Percentiles rank a stretch among this genome's conserved stretches.
Evolutionary conservation across 2,888 invertebrate genomes (phyloP).

Genomic region (Trachelus troglodyta): DNA sequence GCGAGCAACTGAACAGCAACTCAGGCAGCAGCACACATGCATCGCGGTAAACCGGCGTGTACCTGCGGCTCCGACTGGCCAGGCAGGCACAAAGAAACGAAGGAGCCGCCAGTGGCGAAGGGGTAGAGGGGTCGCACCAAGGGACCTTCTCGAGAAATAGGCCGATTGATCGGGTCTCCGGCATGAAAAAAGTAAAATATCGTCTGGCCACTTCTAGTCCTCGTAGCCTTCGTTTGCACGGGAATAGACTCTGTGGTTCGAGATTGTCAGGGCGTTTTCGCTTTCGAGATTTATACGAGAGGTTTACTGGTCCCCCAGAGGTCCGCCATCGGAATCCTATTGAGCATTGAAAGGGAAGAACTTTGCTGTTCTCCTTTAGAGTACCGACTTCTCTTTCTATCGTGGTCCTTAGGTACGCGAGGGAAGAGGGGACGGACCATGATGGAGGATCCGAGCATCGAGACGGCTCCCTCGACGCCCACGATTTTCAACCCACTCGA

Average conservation of each 20-base stretch:
- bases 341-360: neutral
- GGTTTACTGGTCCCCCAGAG: neutral
- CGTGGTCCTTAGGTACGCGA: slow-evolving; percentile 24
- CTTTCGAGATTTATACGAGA: slow-evolving; percentile 45
- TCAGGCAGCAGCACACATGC: neutral
- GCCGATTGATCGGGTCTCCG: slow-evolving; percentile 14
- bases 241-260: too few relatives aligned
- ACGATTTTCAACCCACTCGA: slow-evolving; percentile 37
- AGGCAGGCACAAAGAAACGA: slow-evolving; percentile 40
- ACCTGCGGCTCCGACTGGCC: slow-evolving; percentile 50
- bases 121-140: slow-evolving; percentile 18
- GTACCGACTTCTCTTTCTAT: slow-evolving; percentile 33
- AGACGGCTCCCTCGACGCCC: slow-evolving; percentile 50
- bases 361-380: too few relatives aligned
- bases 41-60: slow-evolving; percentile 10
- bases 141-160: slow-evolving; percentile 32
- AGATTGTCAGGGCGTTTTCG: slow-evolving; percentile 46
- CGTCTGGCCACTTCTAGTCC: too few relatives aligned
- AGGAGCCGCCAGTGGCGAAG: slow-evolving; percentile 17
- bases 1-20: neutral
- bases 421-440: slow-evolving; percentile 18
- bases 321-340: neutral
- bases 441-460: slow-evolving; percentile 39
- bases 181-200: neutral
- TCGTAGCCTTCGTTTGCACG: too few relatives aligned